Conservation (phyloP, 2,113 vertebrate genomes). For the Xenus cinereus region DNA sequence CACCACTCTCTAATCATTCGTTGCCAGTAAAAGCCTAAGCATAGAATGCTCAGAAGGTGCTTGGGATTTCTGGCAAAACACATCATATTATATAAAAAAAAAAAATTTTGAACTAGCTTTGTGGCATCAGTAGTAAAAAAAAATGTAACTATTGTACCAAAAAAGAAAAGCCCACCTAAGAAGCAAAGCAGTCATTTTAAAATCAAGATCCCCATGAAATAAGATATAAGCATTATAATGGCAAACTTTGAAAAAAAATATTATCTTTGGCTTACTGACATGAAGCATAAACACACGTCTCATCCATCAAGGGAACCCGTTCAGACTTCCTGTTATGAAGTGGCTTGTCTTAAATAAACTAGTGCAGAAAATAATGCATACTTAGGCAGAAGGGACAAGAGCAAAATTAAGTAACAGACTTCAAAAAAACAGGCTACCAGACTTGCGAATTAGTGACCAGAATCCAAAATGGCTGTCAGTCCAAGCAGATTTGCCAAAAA, state of each 20-base stretch:
- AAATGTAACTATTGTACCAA: not conserved
- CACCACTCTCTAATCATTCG: not conserved
- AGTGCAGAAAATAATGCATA: not conserved
- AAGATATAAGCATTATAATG: not conserved
- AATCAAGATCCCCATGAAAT: not conserved
- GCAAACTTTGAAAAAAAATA: not conserved
- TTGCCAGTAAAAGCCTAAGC: not conserved
- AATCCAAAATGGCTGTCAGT: not conserved
- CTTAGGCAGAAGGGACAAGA: not conserved
- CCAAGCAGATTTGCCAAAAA: not conserved
- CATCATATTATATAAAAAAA: fast-evolving
- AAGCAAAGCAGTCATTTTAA: not conserved
- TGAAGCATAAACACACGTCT: not conserved
- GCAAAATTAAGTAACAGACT: not conserved
- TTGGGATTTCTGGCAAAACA: not conserved
- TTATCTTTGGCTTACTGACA: not conserved
- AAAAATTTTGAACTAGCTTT: not conserved
- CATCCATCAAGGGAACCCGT: not conserved
- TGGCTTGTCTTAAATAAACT: not conserved
- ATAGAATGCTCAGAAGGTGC: not conserved
- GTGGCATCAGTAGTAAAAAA: not conserved
- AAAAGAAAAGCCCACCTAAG: not conserved
- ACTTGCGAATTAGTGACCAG: not conserved
- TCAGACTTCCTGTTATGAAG: not conserved
- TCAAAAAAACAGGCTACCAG: not conserved